Evolutionary conservation across 1,140 invertebrate species (phyloP), one percentile per base, ranked within the genome.

Genomic region (Lordiphosa stackelbergi): DNA sequence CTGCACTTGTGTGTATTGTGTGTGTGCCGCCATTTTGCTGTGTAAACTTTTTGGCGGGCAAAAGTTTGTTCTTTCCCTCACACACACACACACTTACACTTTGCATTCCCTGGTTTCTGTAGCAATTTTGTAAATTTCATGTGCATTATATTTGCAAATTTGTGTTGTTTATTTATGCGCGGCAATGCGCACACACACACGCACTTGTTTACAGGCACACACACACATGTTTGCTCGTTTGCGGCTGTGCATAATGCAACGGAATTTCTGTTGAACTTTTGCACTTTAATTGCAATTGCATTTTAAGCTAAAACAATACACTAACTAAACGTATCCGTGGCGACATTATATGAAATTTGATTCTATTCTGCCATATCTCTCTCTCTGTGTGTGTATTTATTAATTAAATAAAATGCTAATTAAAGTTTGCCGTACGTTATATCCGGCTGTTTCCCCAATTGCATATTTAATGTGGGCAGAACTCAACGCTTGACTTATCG

Each of bases 121-220:
- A 61, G 77, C 71, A 71, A 74, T 81, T 81, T 75, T 72, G 77
- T 81, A 81, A 64, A 81, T 81, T 81, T 75, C 66, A 83, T 81
- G 72, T 75, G 71, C 69, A 81, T 81, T 75, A 81, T 75, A 81
- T 81, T 81, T 81, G 75, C 63, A 72, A 81, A 81, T 81, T 83
- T 83, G 63, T 51, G 59, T 72, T 83, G 75, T 83, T 81, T 81
- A 81, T 81, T 81, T 81, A 81, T 81, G 75, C 75, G 68, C 71
- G 68, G 64, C 63, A 66, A 65, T 66, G 63, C 63, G 63, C 63
- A 53, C 46, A 52, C 41, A 42, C 24, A 28, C 42, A 16, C n/a
- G 41, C 31, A 35, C 52, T 42, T 16, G 35, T 31, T 43, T 16
- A 53, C 38, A 46, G 35, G 45, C 28, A 52, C 12, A 51, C 38